Evolutionary conservation across 1,140 invertebrate genomes (phyloP).

Genomic region (Steinernema feltiae): DNA sequence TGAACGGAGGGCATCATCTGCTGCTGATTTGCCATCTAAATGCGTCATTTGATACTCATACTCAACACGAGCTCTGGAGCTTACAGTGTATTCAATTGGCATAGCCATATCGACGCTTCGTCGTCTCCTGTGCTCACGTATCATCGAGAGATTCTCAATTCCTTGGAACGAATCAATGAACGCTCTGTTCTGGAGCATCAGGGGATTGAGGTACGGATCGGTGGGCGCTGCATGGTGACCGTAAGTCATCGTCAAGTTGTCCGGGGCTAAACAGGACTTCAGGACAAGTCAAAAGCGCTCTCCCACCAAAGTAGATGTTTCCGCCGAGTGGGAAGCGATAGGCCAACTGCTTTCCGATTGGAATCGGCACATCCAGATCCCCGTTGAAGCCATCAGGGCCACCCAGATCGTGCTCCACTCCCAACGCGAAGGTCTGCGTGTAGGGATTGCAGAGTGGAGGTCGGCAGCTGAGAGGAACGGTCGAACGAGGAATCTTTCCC

Average conservation of each 20-base stretch:
- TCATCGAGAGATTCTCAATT: background rate
- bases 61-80: no score
- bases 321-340: constrained; percentile 30
- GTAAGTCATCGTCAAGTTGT: constrained; percentile 31
- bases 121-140: background rate
- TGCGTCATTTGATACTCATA: no score
- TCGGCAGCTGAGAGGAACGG: constrained; percentile 30
- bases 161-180: background rate
- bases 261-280: constrained; percentile 20
- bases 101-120: background rate
- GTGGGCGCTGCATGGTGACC: constrained; percentile 31
- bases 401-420: constrained; percentile 33
- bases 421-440: constrained; percentile 27
- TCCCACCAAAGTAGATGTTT: constrained; percentile 34
- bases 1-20: no score
- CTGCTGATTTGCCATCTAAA: no score
- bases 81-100: background rate
- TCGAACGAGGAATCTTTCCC: constrained; percentile 23
- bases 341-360: constrained; percentile 29
- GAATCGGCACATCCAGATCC: constrained; percentile 33
- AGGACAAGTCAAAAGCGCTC: background rate
- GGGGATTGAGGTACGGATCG: constrained; percentile 18
- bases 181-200: background rate
- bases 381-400: constrained; percentile 31
- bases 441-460: constrained; percentile 37